phyloP scores from a whole-genome alignment of 2,888 invertebrate species.

The Synergus gifuensis region DNA sequence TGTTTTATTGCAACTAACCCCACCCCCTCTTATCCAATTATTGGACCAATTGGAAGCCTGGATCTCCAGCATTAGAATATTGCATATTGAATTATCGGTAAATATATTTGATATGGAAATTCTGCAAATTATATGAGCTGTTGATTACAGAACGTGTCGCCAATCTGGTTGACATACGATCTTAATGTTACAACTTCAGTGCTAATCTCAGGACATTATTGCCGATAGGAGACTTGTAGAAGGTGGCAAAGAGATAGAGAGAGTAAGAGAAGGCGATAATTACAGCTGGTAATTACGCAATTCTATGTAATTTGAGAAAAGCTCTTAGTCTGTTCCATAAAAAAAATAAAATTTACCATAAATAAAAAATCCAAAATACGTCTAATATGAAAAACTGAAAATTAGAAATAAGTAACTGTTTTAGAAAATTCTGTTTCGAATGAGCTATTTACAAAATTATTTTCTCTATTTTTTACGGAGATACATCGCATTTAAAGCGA shows the following conservation, averaged over 20 bases:
- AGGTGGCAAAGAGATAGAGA: background rate
- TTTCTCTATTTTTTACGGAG: too few species aligned
- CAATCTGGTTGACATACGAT: background rate
- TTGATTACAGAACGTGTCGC: conserved; percentile 1
- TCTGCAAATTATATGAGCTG: background rate
- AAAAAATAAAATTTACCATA: background rate
- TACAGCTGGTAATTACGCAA: background rate
- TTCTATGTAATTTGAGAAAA: conserved; percentile 6
- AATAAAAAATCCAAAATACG: background rate
- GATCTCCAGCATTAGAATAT: background rate
- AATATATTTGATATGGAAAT: background rate
- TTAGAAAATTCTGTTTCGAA: too few species aligned
- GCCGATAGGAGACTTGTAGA: background rate
- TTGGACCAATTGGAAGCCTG: background rate
- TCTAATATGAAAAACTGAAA: too few species aligned
- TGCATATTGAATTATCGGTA: background rate
- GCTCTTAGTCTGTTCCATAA: background rate
- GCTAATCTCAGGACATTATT: conserved; percentile 19
- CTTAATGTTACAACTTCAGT: background rate
- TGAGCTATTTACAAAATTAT: too few species aligned
- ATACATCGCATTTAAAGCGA: too few species aligned
- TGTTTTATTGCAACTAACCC: background rate
- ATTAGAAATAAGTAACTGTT: too few species aligned
- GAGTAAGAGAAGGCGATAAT: background rate
- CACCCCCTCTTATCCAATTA: background rate